Percentiles rank a stretch among this genome's conserved stretches.
phyloP scores from a whole-genome alignment of 1,140 invertebrate genomes.

The Protaetia brevitarsis region DNA sequence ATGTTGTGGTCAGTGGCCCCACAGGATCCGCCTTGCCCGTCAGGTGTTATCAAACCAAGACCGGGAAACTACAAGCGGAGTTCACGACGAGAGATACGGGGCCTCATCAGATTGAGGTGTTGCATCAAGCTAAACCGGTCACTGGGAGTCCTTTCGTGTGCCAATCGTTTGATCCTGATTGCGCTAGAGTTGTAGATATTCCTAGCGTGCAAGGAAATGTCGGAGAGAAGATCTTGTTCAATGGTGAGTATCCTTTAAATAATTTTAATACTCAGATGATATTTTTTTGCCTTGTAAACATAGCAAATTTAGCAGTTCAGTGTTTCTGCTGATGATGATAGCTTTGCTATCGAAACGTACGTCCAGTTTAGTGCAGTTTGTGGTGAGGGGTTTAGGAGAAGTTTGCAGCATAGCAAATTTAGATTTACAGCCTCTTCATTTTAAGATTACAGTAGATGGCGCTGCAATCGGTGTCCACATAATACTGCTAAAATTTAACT shows the following conservation, averaged over 20 bases:
- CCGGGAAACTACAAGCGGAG: slow-evolving; percentile 88
- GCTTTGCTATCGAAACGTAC: too few relatives aligned
- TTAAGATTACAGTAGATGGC: too few relatives aligned
- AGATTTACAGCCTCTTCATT: too few relatives aligned
- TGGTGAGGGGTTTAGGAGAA: too few relatives aligned
- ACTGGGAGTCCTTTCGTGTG: slow-evolving; percentile 95
- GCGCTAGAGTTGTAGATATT: slow-evolving; percentile 60
- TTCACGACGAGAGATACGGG: slow-evolving; percentile 80
- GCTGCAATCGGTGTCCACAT: too few relatives aligned
- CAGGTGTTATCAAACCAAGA: slow-evolving; percentile 92
- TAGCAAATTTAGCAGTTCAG: too few relatives aligned
- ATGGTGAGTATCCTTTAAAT: slow-evolving; percentile 71
- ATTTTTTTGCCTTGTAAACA: too few relatives aligned
- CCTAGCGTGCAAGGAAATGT: slow-evolving; percentile 76
- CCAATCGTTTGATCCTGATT: slow-evolving; percentile 84
- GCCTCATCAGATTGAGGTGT: slow-evolving; percentile 73
- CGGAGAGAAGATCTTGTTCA: slow-evolving; percentile 80
- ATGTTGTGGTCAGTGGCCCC: slow-evolving; percentile 85
- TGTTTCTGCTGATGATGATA: too few relatives aligned
- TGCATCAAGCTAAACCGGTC: slow-evolving; percentile 87
- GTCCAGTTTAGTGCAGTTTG: too few relatives aligned
- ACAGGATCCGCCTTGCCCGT: slow-evolving; percentile 88
- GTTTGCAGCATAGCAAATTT: too few relatives aligned
- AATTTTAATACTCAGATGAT: not conserved
- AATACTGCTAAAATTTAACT: too few relatives aligned